Conservation (phyloP, 2,888 invertebrate species). For the Parnassius orleans region DNA sequence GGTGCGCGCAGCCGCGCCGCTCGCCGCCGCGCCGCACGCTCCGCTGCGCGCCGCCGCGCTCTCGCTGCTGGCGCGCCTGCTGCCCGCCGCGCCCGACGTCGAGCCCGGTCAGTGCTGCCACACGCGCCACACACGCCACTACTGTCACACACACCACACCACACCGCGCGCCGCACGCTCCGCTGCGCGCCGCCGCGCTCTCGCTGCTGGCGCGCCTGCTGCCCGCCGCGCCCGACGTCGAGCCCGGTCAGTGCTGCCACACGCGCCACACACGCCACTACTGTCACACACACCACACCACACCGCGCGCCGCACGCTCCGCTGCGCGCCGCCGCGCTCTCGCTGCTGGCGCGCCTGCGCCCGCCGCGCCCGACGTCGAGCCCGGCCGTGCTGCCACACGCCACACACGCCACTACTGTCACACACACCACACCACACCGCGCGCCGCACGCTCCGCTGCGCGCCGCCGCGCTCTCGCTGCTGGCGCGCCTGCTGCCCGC, state of each 20-base stretch:
- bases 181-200: constrained; percentile 86
- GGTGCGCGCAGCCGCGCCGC: constrained; percentile 72
- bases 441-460: constrained; percentile 74
- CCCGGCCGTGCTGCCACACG: constrained; percentile 48
- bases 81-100: constrained; percentile 60
- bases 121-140: too few species aligned
- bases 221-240: constrained; percentile 58
- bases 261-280: too few species aligned
- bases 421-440: too few species aligned
- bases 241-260: constrained; percentile 45
- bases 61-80: constrained; percentile 77
- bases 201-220: constrained; percentile 78
- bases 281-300: too few species aligned
- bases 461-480: constrained; percentile 85
- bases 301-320: constrained; percentile 57
- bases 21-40: constrained; percentile 69
- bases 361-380: constrained; percentile 54
- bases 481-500: constrained; percentile 76
- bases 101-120: constrained; percentile 45
- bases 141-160: too few species aligned
- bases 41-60: constrained; percentile 86
- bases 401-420: too few species aligned
- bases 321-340: constrained; percentile 86
- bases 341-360: constrained; percentile 77
- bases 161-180: constrained; percentile 52